Percentiles rank a stretch among this genome's conserved stretches.
phyloP scores from a whole-genome alignment of 2,113 vertebrate species.

The Nycticryphes semicollaris region DNA sequence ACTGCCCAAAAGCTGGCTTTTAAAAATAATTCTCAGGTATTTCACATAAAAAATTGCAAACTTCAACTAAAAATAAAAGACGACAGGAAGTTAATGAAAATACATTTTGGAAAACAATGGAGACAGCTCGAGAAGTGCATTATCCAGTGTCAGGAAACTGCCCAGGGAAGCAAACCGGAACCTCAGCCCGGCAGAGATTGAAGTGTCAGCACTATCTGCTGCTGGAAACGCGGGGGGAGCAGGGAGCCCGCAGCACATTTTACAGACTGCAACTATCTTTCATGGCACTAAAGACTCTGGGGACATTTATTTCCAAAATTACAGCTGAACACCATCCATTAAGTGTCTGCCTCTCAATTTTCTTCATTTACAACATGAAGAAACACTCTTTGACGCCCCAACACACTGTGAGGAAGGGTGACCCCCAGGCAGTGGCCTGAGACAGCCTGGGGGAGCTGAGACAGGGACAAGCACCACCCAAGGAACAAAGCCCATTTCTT shows the following conservation, averaged over 20 bases:
- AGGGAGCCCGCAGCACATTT: neutral
- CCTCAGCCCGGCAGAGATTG: constrained; percentile 19
- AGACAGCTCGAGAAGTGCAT: constrained; percentile 57
- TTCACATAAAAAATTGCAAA: constrained; percentile 68
- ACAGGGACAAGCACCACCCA: neutral
- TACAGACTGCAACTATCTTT: constrained; percentile 28
- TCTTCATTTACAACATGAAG: neutral
- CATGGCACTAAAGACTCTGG: neutral
- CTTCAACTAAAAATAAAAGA: constrained; percentile 72
- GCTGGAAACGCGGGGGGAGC: constrained; percentile 37
- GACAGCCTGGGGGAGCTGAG: neutral
- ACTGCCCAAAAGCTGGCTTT: constrained; percentile 56
- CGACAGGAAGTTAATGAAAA: constrained; percentile 69
- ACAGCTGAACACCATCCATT: neutral
- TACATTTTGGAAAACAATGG: constrained; percentile 67
- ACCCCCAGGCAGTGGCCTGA: neutral
- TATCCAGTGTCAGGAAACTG: constrained; percentile 69
- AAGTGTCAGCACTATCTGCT: constrained; percentile 60
- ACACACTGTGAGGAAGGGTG: neutral
- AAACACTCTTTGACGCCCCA: neutral
- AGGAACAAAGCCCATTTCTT: neutral
- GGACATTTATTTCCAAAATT: constrained; percentile 45
- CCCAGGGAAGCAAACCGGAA: constrained; percentile 70
- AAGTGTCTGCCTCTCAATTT: neutral
- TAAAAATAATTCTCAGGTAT: constrained; percentile 66